Percentiles rank a stretch among this genome's conserved stretches.
Conservation (phyloP, 2,113 vertebrate species). For the Oryzias woworae region DNA sequence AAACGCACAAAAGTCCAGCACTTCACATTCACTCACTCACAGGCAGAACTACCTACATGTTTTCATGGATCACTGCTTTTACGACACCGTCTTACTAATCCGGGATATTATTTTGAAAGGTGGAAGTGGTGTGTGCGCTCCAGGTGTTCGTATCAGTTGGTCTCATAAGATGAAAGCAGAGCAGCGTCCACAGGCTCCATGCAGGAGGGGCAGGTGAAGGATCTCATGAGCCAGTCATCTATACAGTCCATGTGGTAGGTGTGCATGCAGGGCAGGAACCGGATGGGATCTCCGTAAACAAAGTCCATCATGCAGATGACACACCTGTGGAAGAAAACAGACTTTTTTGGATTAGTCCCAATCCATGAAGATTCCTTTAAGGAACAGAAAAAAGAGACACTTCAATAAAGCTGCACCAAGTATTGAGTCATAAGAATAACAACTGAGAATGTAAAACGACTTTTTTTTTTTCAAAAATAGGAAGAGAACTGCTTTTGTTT, state of each 20-base stretch:
- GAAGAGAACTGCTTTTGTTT: too few species aligned
- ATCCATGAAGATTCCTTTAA: neutral
- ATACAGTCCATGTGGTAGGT: slow-evolving; percentile 99
- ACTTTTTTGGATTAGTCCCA: neutral
- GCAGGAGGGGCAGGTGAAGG: slow-evolving; percentile 98
- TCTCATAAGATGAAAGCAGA: slow-evolving; percentile 95
- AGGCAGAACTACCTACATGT: slow-evolving; percentile 2
- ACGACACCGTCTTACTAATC: slow-evolving; percentile 49
- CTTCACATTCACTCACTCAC: slow-evolving; percentile 1
- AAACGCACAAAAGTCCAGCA: slow-evolving; percentile 3
- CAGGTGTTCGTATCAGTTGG: slow-evolving; percentile 82
- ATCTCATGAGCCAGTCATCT: slow-evolving; percentile 99
- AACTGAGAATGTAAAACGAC: too few species aligned
- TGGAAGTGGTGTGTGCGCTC: slow-evolving; percentile 1
- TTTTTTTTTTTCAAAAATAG: too few species aligned
- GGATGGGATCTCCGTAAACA: slow-evolving; percentile 96
- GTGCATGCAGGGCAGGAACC: slow-evolving; percentile 99
- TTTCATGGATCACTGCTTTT: slow-evolving; percentile 21
- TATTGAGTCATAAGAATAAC: too few species aligned
- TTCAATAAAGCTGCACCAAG: neutral
- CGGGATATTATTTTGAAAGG: slow-evolving; percentile 40
- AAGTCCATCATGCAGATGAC: slow-evolving; percentile 99
- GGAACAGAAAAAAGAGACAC: neutral
- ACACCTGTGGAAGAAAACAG: slow-evolving; percentile 77
- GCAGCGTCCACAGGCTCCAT: slow-evolving; percentile 99